Percentiles rank a stretch among this genome's conserved stretches.
phyloP scores from a whole-genome alignment of 2,113 vertebrate species.

The Mormyrus iriodes region DNA sequence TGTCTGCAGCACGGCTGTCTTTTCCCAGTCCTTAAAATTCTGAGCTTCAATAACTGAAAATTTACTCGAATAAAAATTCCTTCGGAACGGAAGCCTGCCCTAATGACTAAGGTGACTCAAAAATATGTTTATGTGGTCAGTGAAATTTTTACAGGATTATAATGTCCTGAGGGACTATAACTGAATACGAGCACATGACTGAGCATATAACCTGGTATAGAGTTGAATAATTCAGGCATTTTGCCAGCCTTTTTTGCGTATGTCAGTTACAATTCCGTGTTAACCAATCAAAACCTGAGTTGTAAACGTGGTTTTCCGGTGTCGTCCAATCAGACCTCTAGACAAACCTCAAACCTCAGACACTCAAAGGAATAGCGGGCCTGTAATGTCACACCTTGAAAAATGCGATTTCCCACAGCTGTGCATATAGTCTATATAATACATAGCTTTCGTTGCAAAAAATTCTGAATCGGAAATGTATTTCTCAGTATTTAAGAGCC shows the following conservation, averaged over 20 bases:
- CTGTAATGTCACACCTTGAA: neutral
- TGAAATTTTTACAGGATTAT: neutral
- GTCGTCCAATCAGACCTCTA: neutral
- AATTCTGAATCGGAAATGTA: neutral
- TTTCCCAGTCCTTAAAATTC: neutral
- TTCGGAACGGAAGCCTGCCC: neutral
- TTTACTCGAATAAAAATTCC: neutral
- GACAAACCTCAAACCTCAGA: neutral
- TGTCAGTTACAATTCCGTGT: neutral
- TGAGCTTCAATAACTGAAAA: neutral
- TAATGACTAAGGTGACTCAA: neutral
- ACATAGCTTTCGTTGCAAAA: neutral
- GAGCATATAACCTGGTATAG: neutral
- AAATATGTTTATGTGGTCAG: constrained; percentile 1
- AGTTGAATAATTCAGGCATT: neutral
- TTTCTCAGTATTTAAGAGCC: neutral
- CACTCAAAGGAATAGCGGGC: neutral
- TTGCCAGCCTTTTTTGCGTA: neutral
- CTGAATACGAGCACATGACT: neutral
- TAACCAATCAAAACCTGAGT: neutral
- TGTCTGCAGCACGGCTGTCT: neutral
- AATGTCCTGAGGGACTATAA: neutral
- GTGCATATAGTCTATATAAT: neutral
- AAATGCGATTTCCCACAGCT: neutral
- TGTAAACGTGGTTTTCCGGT: neutral